Evolutionary conservation across 2,113 vertebrate species (phyloP).

Genomic region (Columba janthina): DNA sequence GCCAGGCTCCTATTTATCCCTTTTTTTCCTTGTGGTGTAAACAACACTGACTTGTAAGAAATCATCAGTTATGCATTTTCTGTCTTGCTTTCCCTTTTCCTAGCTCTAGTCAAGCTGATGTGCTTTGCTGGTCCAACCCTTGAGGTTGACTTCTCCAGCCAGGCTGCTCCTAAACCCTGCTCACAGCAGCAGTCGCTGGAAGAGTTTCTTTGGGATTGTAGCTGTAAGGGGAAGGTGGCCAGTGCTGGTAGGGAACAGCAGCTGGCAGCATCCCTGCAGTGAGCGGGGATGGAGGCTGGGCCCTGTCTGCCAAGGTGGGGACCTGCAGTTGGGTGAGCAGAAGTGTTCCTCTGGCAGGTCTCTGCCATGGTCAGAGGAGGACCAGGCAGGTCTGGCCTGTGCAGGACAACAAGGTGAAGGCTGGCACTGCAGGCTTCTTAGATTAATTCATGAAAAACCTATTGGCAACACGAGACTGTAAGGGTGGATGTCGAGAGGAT

Average conservation of each 20-base stretch:
- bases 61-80: not conserved
- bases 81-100: not conserved
- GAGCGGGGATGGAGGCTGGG: not conserved
- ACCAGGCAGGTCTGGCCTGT: rapidly evolving
- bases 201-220: not conserved
- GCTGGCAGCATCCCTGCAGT: not conserved
- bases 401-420: not conserved
- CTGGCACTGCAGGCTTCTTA: not conserved
- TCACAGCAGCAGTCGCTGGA: not conserved
- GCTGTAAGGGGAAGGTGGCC: not conserved
- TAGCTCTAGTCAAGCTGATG: not conserved
- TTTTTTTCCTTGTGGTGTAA: not conserved
- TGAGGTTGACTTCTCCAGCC: not conserved
- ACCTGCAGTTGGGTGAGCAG: not conserved
- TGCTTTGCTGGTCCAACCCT: rapidly evolving
- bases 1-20: not conserved
- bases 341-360: not conserved
- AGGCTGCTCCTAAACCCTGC: not conserved
- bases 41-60: not conserved
- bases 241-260: not conserved
- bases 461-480: not conserved
- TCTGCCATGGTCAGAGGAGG: not conserved
- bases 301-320: not conserved
- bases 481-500: no score
- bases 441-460: not conserved